These are phyloP conservation scores for Latrodectus geometricus DNA, from an alignment of 1,140 invertebrate genomes.

Conservation along the genomic window DNA sequence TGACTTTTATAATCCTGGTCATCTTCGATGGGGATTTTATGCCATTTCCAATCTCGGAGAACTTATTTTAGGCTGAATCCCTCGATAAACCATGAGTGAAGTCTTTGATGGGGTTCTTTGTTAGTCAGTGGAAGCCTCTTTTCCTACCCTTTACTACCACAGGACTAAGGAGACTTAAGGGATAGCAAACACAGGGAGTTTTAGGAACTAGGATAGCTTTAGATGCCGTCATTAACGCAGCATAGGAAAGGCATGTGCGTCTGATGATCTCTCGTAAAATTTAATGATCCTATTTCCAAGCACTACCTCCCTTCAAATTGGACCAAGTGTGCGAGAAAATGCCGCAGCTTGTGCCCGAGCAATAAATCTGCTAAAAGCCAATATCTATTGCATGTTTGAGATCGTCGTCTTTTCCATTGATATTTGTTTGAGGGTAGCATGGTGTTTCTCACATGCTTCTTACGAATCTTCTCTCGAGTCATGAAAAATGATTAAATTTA, in stretches of 20 bases:
- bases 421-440: neutral
- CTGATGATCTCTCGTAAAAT: constrained; percentile 58
- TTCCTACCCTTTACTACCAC: constrained; percentile 36
- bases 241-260: constrained; percentile 48
- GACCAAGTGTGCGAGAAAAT: constrained; percentile 51
- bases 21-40: constrained; percentile 53
- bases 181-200: constrained; percentile 34
- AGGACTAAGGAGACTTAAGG: constrained; percentile 36
- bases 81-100: constrained; percentile 30
- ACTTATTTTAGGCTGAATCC: constrained; percentile 11
- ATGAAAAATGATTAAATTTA: too few species aligned
- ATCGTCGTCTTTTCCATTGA: constrained; percentile 3
- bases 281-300: constrained; percentile 54
- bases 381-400: constrained; percentile 36
- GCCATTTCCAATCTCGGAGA: constrained; percentile 53
- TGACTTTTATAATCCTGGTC: constrained; percentile 52
- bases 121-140: constrained; percentile 26
- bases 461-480: neutral
- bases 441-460: neutral
- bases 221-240: constrained; percentile 58
- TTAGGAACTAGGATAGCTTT: constrained; percentile 51
- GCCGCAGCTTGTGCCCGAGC: constrained; percentile 35
- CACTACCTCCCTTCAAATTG: constrained; percentile 51
- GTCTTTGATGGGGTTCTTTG: constrained; percentile 55
- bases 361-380: constrained; percentile 54